Evolutionary conservation across 2,113 vertebrate species (phyloP), one percentile per base, ranked within the genome.

Genomic region (Nibea albiflora): DNA sequence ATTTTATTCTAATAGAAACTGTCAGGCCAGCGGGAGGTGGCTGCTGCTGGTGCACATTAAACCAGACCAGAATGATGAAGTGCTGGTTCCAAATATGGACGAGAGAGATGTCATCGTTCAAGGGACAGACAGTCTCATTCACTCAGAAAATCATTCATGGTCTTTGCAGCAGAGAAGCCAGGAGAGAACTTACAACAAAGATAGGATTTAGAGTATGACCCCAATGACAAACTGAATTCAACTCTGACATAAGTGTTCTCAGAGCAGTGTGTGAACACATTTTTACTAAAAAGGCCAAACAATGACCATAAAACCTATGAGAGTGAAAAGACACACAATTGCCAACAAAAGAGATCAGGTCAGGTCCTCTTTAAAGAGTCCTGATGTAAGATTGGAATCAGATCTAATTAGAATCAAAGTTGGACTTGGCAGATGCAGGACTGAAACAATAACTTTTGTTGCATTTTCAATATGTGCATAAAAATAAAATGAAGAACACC

Each of bases 1-100:
- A 67, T 83, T 73, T 64, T 15, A 76, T 47, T 62, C 46, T 62
- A 81, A 72, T 31, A 31, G 67, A 73, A 28, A 16, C 53, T 81
- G 54, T 66, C 39, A 73, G 61, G 14, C 54, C 39, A 22, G 60
- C 15, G 73, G 61, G 28, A 66, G 16, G 15, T 39, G 19, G 63
- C 42, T 62, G 54, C 26, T 60, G 57, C 57, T 58, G 54, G 12
- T 53, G 73, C 60, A 64, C 20, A 52, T 52, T 53, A 24, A 75
- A 75, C 31, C 19, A 50, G 28, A 53, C 15, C 22, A 76, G 58
- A 54, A 46, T 68, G 19, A 76, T 56, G 49, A 62, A 65, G 72
- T 22, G 5, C 20, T 14, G 22, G 28, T 39, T 57, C 35, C 22
- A 52, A 47, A 65, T 49, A 64, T 35, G 5, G n/a, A 49, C 1